Base-by-base conservation (phyloP, 37 sponge, comb jelly and placozoan genomes). In the Beroe forskalii region DNA sequence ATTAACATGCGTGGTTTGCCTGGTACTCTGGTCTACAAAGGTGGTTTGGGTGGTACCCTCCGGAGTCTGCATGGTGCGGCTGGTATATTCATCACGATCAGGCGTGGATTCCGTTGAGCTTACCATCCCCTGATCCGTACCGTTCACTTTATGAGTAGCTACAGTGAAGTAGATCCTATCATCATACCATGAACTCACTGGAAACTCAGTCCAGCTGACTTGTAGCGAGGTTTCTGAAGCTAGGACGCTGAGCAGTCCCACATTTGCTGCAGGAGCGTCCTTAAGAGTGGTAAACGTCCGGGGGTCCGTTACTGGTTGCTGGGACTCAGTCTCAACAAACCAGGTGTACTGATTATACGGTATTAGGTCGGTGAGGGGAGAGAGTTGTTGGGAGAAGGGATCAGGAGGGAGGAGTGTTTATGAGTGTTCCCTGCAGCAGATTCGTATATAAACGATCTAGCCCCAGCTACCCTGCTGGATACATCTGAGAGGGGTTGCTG, bases 261-360 rank as follows among this genome's bases (percentile, higher is more conserved):
- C 86, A 3, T n/a, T 44, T 22, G 86, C 43, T 32, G 24, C 40
- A 14, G 86, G 86, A 9, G 4, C 40, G 2, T 4, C 86, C 1
- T 12, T n/a, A 3, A 0, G 19, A 19, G 86, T 80, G 2, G 8
- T 23, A 30, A 80, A 80, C 24, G 40, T 42, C 12, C 9, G 43
- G 3, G 86, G 24, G 28, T 80, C 86, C 2, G 86, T 80, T 43
- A 80, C n/a, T 1, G 86, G 48, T 32, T 32, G 22, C 25, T 80
- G 44, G 25, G 28, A 42, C 12, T 3, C 0, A 37, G 28, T 43
- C 55, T 3, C 42, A 1, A 80, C 86, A 9, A 23, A 38, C 86
- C 86, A 80, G 48, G 44, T 44, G 31, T 80, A 80, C 40, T 44
- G 20, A 22, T 44, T 32, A 80, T 80, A 80, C 9, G 86, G 86